These are phyloP conservation scores for Siderastrea radians DNA, from an alignment of 92 coral and sea anemone species.

Conservation along the genomic window DNA sequence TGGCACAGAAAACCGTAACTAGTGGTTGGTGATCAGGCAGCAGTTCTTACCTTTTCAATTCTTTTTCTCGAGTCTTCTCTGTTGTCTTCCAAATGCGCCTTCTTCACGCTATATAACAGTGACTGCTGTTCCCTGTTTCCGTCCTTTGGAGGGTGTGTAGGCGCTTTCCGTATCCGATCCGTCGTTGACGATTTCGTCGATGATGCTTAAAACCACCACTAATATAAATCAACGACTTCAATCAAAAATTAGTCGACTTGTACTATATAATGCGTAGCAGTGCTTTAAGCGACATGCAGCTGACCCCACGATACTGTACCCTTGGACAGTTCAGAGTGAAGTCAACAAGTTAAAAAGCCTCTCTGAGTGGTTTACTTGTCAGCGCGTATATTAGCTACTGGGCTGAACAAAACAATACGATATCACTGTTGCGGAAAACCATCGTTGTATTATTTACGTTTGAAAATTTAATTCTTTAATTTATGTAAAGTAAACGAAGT, in stretches of 20 bases:
- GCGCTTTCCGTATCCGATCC: not conserved
- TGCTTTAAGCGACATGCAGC: not conserved
- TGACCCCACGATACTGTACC: not conserved
- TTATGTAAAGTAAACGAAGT: slow-evolving; percentile 37
- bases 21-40: too few species aligned
- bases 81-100: not conserved
- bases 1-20: too few species aligned
- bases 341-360: slow-evolving; percentile 1
- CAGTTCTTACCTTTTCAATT: not conserved
- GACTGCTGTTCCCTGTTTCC: not conserved
- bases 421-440: slow-evolving; percentile 28
- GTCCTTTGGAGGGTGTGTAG: not conserved
- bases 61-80: not conserved
- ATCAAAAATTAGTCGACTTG: not conserved
- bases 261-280: not conserved
- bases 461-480: slow-evolving; percentile 4
- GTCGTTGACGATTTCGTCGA: not conserved
- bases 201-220: too few species aligned
- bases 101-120: not conserved
- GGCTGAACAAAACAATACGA: slow-evolving; percentile 10
- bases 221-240: not conserved
- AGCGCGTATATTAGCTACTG: not conserved
- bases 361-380: not conserved
- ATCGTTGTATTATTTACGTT: not conserved
- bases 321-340: not conserved